Conservation (phyloP, 2,888 invertebrate species). For the Ectemnius continuus region DNA sequence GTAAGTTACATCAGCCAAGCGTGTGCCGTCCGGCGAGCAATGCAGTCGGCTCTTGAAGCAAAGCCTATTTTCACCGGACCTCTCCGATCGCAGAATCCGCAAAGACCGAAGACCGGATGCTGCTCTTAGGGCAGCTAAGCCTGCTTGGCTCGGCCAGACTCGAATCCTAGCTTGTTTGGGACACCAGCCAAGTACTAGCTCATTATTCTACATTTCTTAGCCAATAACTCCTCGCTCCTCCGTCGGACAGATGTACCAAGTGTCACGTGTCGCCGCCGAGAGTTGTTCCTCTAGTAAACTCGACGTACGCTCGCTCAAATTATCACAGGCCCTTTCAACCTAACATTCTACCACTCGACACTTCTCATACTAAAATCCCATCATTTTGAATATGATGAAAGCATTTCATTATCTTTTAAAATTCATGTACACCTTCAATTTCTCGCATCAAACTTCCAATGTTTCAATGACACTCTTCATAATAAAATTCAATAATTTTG, state of each 20-base stretch:
- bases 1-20: conserved; percentile 52
- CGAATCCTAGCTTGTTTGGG: conserved; percentile 47
- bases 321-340: too few relatives aligned
- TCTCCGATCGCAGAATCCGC: conserved; percentile 28
- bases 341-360: too few relatives aligned
- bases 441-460: too few relatives aligned
- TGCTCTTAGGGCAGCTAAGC: conserved; percentile 24
- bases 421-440: too few relatives aligned
- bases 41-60: conserved; percentile 11
- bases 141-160: conserved; percentile 34
- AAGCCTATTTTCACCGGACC: conserved; percentile 44
- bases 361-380: too few relatives aligned
- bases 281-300: too few relatives aligned
- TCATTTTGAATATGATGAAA: too few relatives aligned
- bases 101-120: conserved; percentile 42
- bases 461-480: too few relatives aligned
- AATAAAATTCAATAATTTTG: too few relatives aligned
- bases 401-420: too few relatives aligned
- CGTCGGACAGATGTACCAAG: conserved; percentile 9
- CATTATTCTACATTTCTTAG: conserved; percentile 30
- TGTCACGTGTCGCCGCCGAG: background rate
- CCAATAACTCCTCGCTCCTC: conserved; percentile 23
- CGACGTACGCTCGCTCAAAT: too few relatives aligned
- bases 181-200: conserved; percentile 49
- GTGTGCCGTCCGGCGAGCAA: conserved; percentile 23